A percentile compares a stretch with the other conserved stretches of the same genome.
Conservation (phyloP, 2,888 invertebrate genomes). For the Nephrotoma guestfalica region DNA sequence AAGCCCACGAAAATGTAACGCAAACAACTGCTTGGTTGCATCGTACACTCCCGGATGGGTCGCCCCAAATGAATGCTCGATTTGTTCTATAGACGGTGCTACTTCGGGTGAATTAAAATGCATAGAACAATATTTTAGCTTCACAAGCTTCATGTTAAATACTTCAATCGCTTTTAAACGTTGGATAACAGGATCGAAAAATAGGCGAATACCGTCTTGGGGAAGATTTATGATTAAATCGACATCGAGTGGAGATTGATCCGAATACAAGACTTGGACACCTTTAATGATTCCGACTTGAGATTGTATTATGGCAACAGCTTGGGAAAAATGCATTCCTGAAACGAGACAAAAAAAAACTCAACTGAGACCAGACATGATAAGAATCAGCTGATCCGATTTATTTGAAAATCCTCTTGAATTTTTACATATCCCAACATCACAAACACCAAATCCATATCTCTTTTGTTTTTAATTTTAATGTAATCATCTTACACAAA, state of each 20-base stretch:
- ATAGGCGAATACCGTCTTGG: conserved; percentile 89
- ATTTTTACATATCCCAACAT: neutral
- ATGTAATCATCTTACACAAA: neutral
- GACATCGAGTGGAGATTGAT: conserved; percentile 86
- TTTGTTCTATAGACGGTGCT: conserved; percentile 91
- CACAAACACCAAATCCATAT: neutral
- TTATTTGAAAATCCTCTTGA: neutral
- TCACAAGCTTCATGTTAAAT: conserved; percentile 91
- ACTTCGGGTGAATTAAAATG: conserved; percentile 88
- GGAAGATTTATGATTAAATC: conserved; percentile 94
- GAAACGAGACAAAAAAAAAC: conserved; percentile 25
- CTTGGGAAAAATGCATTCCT: conserved; percentile 98
- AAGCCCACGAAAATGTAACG: conserved; percentile 89
- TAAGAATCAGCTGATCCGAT: neutral
- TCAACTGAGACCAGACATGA: neutral
- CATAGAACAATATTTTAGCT: conserved; percentile 90
- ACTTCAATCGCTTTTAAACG: conserved; percentile 95
- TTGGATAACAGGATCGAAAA: conserved; percentile 92
- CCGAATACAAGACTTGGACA: conserved; percentile 93
- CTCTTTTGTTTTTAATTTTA: neutral
- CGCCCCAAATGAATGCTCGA: conserved; percentile 97
- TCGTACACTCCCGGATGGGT: conserved; percentile 98
- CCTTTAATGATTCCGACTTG: conserved; percentile 91
- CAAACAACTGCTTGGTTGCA: conserved; percentile 86
- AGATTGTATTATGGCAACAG: conserved; percentile 89